phyloP scores from a whole-genome alignment of 2,888 invertebrate genomes.

The Eremobia ochroleuca region DNA sequence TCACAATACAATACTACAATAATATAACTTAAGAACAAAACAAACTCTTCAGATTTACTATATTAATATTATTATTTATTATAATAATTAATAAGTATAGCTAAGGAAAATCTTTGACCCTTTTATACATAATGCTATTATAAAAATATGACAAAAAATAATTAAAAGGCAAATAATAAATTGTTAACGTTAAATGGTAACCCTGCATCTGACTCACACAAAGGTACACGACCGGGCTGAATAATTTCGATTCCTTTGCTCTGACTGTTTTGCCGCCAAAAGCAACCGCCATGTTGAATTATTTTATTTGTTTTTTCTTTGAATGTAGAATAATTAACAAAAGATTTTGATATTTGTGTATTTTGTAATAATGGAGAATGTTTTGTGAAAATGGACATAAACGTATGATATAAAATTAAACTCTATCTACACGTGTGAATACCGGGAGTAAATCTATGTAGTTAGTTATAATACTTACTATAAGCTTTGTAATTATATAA shows the following conservation, averaged over 20 bases:
- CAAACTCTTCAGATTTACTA: too few species aligned
- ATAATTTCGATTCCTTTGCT: constrained; percentile 53
- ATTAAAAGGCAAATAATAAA: background rate
- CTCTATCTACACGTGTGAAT: too few species aligned
- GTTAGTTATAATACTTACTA: too few species aligned
- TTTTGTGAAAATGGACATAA: background rate
- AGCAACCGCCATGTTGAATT: constrained; percentile 44
- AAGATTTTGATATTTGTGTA: too few species aligned
- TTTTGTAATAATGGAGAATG: background rate
- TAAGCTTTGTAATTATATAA: too few species aligned
- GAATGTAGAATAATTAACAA: background rate
- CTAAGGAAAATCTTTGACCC: background rate
- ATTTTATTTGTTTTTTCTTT: constrained; percentile 26
- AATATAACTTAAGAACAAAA: too few species aligned
- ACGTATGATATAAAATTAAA: too few species aligned
- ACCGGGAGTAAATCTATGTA: too few species aligned
- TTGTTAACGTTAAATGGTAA: constrained; percentile 4
- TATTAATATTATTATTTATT: too few species aligned
- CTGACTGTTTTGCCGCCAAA: constrained; percentile 57
- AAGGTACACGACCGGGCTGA: constrained; percentile 58
- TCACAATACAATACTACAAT: too few species aligned
- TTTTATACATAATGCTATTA: background rate
- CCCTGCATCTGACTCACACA: constrained; percentile 50
- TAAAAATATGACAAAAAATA: background rate
- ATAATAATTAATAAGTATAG: too few species aligned